Evolutionary conservation across 2,888 invertebrate species (phyloP), one percentile per base, ranked within the genome.

Genomic region (Gnatocerus cornutus): DNA sequence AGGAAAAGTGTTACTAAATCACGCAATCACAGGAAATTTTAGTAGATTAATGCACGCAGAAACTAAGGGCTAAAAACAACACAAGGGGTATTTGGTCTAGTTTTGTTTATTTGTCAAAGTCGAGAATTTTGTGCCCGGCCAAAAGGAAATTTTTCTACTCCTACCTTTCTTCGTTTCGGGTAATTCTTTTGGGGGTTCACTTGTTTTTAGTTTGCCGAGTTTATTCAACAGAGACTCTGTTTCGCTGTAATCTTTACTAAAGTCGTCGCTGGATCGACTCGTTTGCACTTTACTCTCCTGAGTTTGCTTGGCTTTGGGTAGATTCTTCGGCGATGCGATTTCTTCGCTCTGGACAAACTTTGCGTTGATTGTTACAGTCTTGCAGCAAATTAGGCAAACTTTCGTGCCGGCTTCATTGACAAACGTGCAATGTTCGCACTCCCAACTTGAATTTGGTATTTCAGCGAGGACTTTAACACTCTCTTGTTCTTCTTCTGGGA

Each of bases 341-440:
- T 59, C 65, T 48, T 52, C 52, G 33, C 50, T 69, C 33, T 75
- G 71, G 3, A 79, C 69, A 1, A 78, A 41, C 66, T 80, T 80
- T 12, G 73, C 75, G 45, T 74, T 64, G 0, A 72, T 37, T 8
- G 88, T 88, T 0, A 90, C 90, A 0, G 96, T 96, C 81, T 95
- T 95, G 80, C 96, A 96, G 81, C 96, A 97, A 56, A 96, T 90
- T 9, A 89, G 88, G 81, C 96, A 96, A 39, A 96, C 93, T 76
- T 92, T 90, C 0, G 91, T 90, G 13, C 92, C 92, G 0, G 92
- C 86, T 70, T 93, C 92, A 81, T 97, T 97, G 1, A 95, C 92
- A 81, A 91, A 96, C 0, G 96, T 97, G 81, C 96, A 97, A 80
- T 95, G 94, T 79, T 95, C 94, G 83, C 96, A 97, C 73, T 93